Percentiles rank a stretch among this genome's conserved stretches.
phyloP scores from a whole-genome alignment of 1,140 invertebrate species.

The Aphelinus atriplicis region DNA sequence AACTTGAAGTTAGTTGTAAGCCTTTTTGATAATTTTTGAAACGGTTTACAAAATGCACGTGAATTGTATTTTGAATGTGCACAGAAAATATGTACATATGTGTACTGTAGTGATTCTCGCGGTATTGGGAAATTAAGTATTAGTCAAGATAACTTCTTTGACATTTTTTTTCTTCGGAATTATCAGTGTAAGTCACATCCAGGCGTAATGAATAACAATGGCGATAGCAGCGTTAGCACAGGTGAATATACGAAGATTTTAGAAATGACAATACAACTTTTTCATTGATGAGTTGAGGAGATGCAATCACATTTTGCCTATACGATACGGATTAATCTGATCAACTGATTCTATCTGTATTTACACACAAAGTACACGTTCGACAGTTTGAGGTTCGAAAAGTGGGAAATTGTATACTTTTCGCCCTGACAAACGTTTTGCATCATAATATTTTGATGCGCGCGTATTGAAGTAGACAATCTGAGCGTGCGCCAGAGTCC shows the following conservation, averaged over 20 bases:
- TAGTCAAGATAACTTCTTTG: neutral
- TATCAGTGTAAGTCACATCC: neutral
- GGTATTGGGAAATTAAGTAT: neutral
- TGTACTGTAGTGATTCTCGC: constrained; percentile 6
- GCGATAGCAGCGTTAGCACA: neutral
- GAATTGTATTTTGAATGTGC: constrained; percentile 25
- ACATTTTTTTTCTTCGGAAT: neutral
- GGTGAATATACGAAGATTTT: constrained; percentile 7
- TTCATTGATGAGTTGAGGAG: neutral
- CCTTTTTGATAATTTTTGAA: constrained; percentile 9
- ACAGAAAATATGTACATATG: constrained; percentile 13
- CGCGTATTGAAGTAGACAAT: too few species aligned
- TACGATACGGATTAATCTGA: too few species aligned
- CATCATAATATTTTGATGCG: too few species aligned
- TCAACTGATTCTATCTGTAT: too few species aligned
- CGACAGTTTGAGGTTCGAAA: too few species aligned
- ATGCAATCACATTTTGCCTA: too few species aligned
- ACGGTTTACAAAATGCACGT: constrained; percentile 34
- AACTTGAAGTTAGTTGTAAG: constrained; percentile 17
- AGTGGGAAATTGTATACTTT: too few species aligned
- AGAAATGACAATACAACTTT: neutral
- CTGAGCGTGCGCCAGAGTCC: too few species aligned
- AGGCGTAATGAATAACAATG: neutral
- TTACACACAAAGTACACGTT: too few species aligned
- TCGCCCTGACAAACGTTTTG: too few species aligned